A percentile compares a stretch with the other conserved stretches of the same genome.
phyloP scores from a whole-genome alignment of 2,113 vertebrate genomes.

The Platichthys flesus region DNA sequence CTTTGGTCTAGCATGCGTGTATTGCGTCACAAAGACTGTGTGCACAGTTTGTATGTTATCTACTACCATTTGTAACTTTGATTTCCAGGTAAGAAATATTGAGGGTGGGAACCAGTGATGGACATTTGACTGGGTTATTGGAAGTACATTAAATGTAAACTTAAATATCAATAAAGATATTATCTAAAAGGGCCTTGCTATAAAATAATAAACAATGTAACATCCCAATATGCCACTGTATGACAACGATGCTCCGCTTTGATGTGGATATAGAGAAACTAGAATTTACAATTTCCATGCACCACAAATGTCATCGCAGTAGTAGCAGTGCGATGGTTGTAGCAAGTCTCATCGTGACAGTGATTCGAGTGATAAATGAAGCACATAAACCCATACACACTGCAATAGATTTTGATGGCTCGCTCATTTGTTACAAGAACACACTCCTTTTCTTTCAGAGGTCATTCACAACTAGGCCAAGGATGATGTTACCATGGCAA shows the following conservation, averaged over 20 bases:
- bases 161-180: no score
- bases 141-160: no score
- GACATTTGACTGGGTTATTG: no score
- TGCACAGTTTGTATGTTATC: no score
- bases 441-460: conserved; percentile 61
- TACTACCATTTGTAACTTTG: no score
- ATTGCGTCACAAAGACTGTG: no score
- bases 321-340: not conserved
- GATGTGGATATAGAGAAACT: not conserved
- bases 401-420: conserved; percentile 34
- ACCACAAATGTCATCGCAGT: not conserved
- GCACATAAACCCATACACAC: conserved; percentile 16
- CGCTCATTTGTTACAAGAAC: conserved; percentile 46
- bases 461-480: conserved; percentile 77
- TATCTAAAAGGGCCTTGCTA: no score
- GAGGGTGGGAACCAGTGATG: no score
- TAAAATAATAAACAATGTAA: no score
- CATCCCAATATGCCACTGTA: conserved; percentile 6
- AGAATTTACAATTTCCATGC: no score
- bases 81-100: no score
- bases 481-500: conserved; percentile 77
- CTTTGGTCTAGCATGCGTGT: no score
- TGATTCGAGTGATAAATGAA: conserved; percentile 11
- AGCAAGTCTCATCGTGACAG: conserved; percentile 3
- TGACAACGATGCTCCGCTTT: not conserved